Evolutionary conservation across 2,113 vertebrate genomes (phyloP).

Genomic region (Cryptotis parvus): DNA sequence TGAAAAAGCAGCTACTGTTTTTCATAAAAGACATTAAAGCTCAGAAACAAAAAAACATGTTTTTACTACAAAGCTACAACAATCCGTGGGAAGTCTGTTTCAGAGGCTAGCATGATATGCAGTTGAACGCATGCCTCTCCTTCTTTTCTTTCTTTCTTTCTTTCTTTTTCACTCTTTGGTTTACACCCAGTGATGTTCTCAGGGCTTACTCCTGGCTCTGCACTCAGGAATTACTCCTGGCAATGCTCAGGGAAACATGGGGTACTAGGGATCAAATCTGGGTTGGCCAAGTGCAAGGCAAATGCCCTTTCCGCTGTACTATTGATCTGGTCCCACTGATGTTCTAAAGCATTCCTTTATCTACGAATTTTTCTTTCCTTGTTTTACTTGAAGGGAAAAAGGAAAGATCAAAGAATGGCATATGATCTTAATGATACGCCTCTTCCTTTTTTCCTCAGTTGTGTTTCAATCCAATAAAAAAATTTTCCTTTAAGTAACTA

Average conservation of each 20-base stretch:
- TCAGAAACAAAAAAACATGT: conserved; percentile 38
- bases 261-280: too few relatives aligned
- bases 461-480: conserved; percentile 12
- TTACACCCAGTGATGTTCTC: too few relatives aligned
- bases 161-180: too few relatives aligned
- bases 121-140: neutral
- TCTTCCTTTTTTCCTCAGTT: conserved; percentile 9
- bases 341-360: conserved; percentile 48
- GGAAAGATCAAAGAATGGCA: neutral
- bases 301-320: too few relatives aligned
- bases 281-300: too few relatives aligned
- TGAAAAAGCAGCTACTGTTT: conserved; percentile 68
- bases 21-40: conserved; percentile 50
- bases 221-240: too few relatives aligned
- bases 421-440: neutral
- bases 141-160: too few relatives aligned
- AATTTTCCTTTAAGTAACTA: conserved; percentile 44
- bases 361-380: neutral
- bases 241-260: too few relatives aligned
- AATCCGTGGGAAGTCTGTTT: neutral
- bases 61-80: conserved; percentile 55
- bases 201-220: too few relatives aligned
- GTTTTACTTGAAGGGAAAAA: neutral
- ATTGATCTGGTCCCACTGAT: too few relatives aligned
- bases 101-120: neutral